Evolutionary conservation across 2,888 invertebrate genomes (phyloP).

Genomic region (Toxonevra muliebris): DNA sequence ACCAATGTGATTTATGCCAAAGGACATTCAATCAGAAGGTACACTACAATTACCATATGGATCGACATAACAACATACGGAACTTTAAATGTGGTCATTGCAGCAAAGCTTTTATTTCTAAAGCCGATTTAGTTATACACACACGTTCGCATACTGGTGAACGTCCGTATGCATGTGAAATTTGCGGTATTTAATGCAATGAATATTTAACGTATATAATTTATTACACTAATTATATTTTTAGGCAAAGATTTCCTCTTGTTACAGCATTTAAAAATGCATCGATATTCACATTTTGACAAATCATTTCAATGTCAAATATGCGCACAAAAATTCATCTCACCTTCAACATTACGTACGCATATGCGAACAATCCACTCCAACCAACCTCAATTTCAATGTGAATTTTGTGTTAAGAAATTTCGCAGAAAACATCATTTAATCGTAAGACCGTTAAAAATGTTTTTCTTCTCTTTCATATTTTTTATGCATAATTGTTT

Average conservation of each 20-base stretch:
- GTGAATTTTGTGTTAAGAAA: conserved; percentile 46
- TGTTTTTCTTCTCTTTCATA: background rate
- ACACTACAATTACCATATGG: conserved; percentile 49
- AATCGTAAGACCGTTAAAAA: conserved; percentile 34
- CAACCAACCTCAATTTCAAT: conserved; percentile 46
- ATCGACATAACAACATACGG: conserved; percentile 50
- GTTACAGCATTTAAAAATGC: conserved; percentile 51
- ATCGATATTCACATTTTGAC: conserved; percentile 50
- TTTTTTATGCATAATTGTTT: background rate
- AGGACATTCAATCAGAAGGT: conserved; percentile 52
- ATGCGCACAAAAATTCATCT: conserved; percentile 50
- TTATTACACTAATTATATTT: background rate
- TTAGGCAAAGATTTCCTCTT: conserved; percentile 50
- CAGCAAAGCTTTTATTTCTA: conserved; percentile 48
- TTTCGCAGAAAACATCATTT: conserved; percentile 55
- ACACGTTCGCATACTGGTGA: conserved; percentile 48
- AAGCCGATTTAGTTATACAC: conserved; percentile 50
- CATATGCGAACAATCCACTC: conserved; percentile 50
- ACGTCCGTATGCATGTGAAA: conserved; percentile 50
- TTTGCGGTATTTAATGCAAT: conserved; percentile 45
- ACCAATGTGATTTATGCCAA: conserved; percentile 45
- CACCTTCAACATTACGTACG: conserved; percentile 49
- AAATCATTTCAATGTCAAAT: conserved; percentile 48
- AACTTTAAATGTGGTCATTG: conserved; percentile 51
- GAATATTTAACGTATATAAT: background rate